phyloP scores from a whole-genome alignment of 2,888 invertebrate species.

The Aplocera efformata region DNA sequence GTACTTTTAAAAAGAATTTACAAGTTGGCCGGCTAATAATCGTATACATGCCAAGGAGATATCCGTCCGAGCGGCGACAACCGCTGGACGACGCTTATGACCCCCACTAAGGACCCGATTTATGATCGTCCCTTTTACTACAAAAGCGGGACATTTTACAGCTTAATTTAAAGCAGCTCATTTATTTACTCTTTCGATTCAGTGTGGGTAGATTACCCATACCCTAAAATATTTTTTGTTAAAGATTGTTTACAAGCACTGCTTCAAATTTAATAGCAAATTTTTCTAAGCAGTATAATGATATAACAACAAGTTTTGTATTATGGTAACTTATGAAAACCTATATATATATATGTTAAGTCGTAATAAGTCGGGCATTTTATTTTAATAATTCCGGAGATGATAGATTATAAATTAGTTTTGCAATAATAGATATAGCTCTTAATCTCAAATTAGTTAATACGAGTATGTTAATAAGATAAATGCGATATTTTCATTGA shows the following conservation, averaged over 20 bases:
- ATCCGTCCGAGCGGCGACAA: conserved; percentile 50
- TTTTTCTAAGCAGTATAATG: too few species aligned
- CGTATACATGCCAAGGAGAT: conserved; percentile 64
- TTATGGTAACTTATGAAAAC: too few species aligned
- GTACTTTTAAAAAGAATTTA: conserved; percentile 65
- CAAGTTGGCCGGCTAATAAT: conserved; percentile 63
- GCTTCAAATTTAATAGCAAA: too few species aligned
- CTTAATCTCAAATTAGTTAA: too few species aligned
- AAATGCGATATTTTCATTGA: too few species aligned
- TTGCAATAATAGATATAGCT: too few species aligned
- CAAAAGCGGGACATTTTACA: conserved; percentile 65
- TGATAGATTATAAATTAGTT: too few species aligned
- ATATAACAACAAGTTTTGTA: too few species aligned
- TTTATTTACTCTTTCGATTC: conserved; percentile 35
- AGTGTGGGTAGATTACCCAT: conserved; percentile 23
- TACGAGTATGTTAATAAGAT: too few species aligned
- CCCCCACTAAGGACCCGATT: conserved; percentile 63
- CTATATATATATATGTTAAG: too few species aligned
- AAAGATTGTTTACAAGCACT: conserved; percentile 1
- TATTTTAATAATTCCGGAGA: too few species aligned
- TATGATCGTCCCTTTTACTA: conserved; percentile 62
- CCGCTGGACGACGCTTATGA: conserved; percentile 58
- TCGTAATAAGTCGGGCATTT: too few species aligned
- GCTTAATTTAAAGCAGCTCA: conserved; percentile 66
- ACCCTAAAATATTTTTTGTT: conserved; percentile 16